Evolutionary conservation across 2,113 vertebrate species (phyloP).

Genomic region (Indicator indicator): DNA sequence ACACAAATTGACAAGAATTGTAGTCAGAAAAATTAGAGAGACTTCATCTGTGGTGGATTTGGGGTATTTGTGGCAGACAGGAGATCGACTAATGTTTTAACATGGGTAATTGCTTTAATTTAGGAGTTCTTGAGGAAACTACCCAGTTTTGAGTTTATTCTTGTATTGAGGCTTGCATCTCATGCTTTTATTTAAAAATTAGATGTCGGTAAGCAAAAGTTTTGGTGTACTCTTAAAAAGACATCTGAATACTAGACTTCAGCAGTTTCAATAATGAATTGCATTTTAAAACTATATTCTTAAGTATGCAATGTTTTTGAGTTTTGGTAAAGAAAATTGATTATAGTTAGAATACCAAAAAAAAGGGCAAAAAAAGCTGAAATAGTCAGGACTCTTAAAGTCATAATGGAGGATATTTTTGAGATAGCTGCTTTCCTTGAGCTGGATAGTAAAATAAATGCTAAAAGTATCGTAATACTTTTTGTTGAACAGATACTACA

Average conservation of each 20-base stretch:
- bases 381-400: background rate
- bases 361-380: background rate
- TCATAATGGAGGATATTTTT: background rate
- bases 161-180: background rate
- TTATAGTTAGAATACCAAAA: background rate
- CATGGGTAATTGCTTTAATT: background rate
- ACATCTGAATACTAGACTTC: background rate
- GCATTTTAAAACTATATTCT: background rate
- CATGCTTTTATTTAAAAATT: background rate
- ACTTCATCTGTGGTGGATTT: background rate
- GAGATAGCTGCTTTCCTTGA: background rate
- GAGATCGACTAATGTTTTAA: background rate
- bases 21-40: background rate
- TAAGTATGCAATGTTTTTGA: background rate
- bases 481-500: background rate
- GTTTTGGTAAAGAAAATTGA: background rate
- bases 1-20: background rate
- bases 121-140: background rate
- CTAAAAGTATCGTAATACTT: background rate
- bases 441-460: background rate
- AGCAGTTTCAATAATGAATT: background rate
- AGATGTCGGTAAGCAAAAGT: background rate
- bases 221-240: background rate
- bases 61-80: background rate
- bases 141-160: background rate